Conservation (phyloP, 2,113 vertebrate species). For the Aphyosemion australe region DNA sequence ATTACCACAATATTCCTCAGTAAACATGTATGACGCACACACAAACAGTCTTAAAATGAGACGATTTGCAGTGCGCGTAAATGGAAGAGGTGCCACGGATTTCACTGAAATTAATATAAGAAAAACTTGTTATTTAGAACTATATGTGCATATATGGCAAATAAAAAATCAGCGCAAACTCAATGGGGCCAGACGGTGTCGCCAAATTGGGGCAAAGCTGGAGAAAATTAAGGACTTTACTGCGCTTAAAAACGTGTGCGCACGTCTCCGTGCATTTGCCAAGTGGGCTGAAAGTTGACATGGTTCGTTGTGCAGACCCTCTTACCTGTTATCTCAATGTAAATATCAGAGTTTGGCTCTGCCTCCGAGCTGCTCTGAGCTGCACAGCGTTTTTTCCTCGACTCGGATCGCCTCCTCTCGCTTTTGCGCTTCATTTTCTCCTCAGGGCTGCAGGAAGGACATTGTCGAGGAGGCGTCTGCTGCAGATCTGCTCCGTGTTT, state of each 20-base stretch:
- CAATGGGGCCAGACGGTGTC: slow-evolving; percentile 55
- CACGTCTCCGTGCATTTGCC: neutral
- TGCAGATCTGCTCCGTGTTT: neutral
- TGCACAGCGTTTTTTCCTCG: slow-evolving; percentile 78
- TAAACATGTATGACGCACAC: neutral
- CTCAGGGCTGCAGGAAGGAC: slow-evolving; percentile 44
- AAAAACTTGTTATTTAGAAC: neutral
- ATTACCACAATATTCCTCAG: too few relatives aligned
- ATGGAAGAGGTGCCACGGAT: neutral
- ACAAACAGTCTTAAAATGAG: neutral
- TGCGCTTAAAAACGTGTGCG: neutral
- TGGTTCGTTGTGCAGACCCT: slow-evolving; percentile 37
- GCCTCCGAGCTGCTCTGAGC: slow-evolving; percentile 70
- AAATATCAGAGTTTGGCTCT: slow-evolving; percentile 75
- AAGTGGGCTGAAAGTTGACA: slow-evolving; percentile 35
- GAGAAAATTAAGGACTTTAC: neutral
- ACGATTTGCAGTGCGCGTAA: neutral
- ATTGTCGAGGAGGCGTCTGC: slow-evolving; percentile 34
- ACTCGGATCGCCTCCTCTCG: slow-evolving; percentile 78
- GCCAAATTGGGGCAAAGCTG: slow-evolving; percentile 57
- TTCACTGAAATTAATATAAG: slow-evolving; percentile 2
- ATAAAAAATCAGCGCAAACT: slow-evolving; percentile 3
- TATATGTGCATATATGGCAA: neutral
- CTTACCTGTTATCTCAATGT: slow-evolving; percentile 82
- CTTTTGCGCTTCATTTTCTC: slow-evolving; percentile 82